Conservation (phyloP, 2,888 invertebrate genomes). For the Hypomecis atomaria region DNA sequence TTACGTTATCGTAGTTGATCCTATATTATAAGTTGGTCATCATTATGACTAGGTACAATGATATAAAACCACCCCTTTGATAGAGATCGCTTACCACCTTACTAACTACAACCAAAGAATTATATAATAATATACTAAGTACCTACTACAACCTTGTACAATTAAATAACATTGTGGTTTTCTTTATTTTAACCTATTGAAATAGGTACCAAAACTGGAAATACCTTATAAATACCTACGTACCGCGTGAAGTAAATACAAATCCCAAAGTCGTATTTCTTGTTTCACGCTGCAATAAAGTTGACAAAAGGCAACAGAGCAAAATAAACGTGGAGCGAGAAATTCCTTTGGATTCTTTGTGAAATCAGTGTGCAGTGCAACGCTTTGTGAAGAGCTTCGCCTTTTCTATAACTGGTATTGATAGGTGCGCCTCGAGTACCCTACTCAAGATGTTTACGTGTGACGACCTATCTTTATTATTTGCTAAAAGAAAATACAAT, state of each 20-base stretch:
- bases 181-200: too few species aligned
- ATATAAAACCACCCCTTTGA: too few species aligned
- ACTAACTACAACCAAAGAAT: too few species aligned
- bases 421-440: conserved; percentile 10
- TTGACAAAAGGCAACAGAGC: conserved; percentile 30
- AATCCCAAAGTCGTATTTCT: conserved; percentile 18
- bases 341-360: conserved; percentile 30
- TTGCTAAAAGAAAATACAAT: background rate
- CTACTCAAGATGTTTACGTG: too few species aligned
- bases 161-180: too few species aligned
- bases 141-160: too few species aligned
- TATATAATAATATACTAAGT: too few species aligned
- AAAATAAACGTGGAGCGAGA: conserved; percentile 26
- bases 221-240: conserved; percentile 2
- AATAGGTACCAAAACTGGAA: conserved; percentile 6
- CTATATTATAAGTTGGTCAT: too few species aligned
- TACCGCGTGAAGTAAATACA: conserved; percentile 8
- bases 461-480: conserved; percentile 13
- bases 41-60: too few species aligned
- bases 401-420: conserved; percentile 23
- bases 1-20: too few species aligned
- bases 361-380: conserved; percentile 18
- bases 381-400: conserved; percentile 18
- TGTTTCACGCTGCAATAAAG: conserved; percentile 23
- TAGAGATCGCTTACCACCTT: too few species aligned